Evolutionary conservation across 2,888 invertebrate species (phyloP).

Genomic region (Cryptops parisi): DNA sequence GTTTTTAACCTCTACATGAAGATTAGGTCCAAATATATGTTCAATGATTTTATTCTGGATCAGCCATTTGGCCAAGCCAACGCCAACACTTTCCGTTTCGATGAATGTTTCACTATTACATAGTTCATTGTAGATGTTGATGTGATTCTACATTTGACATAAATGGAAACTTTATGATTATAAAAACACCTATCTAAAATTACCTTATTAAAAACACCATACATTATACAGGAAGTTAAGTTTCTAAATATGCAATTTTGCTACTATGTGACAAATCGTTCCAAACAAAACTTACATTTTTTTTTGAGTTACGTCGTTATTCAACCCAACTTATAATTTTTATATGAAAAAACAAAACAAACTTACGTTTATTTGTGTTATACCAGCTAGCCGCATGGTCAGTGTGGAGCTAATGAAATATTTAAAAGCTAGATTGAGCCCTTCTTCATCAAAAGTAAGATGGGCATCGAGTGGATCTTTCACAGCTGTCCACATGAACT

Average conservation of each 20-base stretch:
- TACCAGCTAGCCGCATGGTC: conserved; percentile 83
- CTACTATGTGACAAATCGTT: neutral
- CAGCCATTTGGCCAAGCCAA: conserved; percentile 75
- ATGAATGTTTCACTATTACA: conserved; percentile 75
- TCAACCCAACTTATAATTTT: too few relatives aligned
- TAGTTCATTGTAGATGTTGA: conserved; percentile 77
- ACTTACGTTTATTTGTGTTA: conserved; percentile 73
- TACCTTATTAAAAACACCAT: too few relatives aligned
- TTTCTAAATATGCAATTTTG: too few relatives aligned
- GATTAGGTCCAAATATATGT: conserved; percentile 91
- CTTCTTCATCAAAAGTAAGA: conserved; percentile 74
- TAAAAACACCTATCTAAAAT: too few relatives aligned
- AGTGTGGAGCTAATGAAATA: conserved; percentile 88
- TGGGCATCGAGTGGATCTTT: conserved; percentile 81
- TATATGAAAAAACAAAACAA: conserved; percentile 16
- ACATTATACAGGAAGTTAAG: neutral
- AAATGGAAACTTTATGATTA: neutral
- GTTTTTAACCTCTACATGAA: conserved; percentile 94
- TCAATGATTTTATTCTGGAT: conserved; percentile 78
- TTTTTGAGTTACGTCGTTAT: too few relatives aligned
- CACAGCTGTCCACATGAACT: conserved; percentile 91
- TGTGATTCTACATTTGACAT: conserved; percentile 43
- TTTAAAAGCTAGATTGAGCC: conserved; percentile 83
- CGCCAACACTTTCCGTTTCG: conserved; percentile 70
- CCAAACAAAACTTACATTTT: too few relatives aligned